Conservation (phyloP, 2,113 vertebrate genomes). For the Sylvietta virens region DNA sequence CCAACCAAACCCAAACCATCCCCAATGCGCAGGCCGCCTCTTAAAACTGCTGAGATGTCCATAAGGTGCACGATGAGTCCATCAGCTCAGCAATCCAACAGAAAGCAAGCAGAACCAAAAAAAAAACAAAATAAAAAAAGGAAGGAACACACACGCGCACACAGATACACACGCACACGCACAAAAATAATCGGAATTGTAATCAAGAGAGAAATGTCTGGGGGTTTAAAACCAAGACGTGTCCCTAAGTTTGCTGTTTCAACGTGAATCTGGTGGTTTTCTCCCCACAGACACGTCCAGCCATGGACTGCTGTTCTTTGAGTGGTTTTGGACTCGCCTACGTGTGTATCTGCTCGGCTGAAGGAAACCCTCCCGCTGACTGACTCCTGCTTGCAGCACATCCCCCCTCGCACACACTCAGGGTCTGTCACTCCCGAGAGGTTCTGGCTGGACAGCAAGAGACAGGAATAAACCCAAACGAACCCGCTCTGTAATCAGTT, state of each 20-base stretch:
- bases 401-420: not conserved
- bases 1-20: slow-evolving; percentile 14
- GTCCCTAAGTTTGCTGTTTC: slow-evolving; percentile 9
- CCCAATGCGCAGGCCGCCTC: not conserved
- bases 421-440: not conserved
- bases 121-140: not conserved
- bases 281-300: slow-evolving; percentile 4
- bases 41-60: slow-evolving; percentile 24
- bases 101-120: slow-evolving; percentile 22
- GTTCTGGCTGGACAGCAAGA: not conserved
- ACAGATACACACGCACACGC: not conserved
- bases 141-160: not conserved
- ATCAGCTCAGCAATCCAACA: slow-evolving; percentile 38
- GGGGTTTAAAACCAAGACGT: slow-evolving; percentile 38
- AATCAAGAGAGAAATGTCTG: slow-evolving; percentile 49
- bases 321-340: not conserved
- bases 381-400: not conserved
- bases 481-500: not conserved
- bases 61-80: slow-evolving; percentile 44
- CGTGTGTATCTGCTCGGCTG: not conserved
- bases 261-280: not conserved
- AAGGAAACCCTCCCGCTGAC: not conserved
- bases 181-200: slow-evolving; percentile 2
- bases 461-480: not conserved
- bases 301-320: not conserved